Evolutionary conservation across 1,140 invertebrate genomes (phyloP), one percentile per base, ranked within the genome.

Genomic region (Andrena cerasifolii): DNA sequence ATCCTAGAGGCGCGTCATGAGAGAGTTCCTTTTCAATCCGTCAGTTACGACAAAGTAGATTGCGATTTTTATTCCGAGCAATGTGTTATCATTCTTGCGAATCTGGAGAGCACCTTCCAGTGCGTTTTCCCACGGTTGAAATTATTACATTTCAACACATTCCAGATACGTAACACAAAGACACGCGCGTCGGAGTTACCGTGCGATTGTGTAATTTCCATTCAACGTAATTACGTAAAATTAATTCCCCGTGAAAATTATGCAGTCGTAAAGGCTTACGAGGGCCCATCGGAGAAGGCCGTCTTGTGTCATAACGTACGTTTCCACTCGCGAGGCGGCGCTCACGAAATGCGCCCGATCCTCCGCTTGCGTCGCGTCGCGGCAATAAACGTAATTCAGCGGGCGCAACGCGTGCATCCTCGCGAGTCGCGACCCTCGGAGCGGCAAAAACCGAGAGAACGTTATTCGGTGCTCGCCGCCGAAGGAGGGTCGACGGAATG

Each of bases 371-470:
- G 10, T 16, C 28, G 10, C 31, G 36, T 51, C 51, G n/a, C 40
- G 16, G 28, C 58, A 72, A 81, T 78, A 78, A 83, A 67, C 26
- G 33, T 78, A 72, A 72, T 67, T 82, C 61, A 82, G 14, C 14
- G 47, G 51, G 21, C 47, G 24, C n/a, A 2, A n/a, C n/a, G n/a
- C n/a, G n/a, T n/a, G n/a, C n/a, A n/a, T n/a, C n/a, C n/a, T n/a
- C n/a, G n/a, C n/a, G n/a, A n/a, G n/a, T n/a, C n/a, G n/a, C n/a
- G n/a, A n/a, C n/a, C n/a, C n/a, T n/a, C n/a, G n/a, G n/a, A n/a
- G n/a, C n/a, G n/a, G n/a, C n/a, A n/a, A 61, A 61, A 8, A 21
- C 31, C 18, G 31, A 24, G 31, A 24, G 61, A 3, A 4, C 24
- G 24, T 18, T n/a, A 21, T 24, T 45, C 40, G 61, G 21, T n/a